A percentile compares a stretch with the other conserved stretches of the same genome.
Conservation (phyloP, 2,888 invertebrate genomes). For the Drosophila demipolita region DNA sequence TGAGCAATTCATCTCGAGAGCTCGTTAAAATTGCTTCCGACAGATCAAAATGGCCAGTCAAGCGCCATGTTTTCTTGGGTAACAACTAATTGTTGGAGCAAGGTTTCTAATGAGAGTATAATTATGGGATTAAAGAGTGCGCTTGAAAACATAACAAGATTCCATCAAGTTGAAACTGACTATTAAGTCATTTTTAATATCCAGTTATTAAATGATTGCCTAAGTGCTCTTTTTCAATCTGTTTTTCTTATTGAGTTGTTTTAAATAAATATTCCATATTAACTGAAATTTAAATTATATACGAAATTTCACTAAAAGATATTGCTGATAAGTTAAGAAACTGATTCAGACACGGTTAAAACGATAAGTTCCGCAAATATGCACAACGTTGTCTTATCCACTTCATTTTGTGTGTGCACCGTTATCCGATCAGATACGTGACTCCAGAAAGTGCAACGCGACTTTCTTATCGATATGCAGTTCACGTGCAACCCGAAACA, state of each 20-base stretch:
- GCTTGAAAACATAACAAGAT: constrained; percentile 9
- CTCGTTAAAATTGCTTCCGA: constrained; percentile 62
- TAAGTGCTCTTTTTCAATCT: background rate
- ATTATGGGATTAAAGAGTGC: constrained; percentile 13
- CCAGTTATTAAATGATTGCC: background rate
- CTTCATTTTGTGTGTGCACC: constrained; percentile 21
- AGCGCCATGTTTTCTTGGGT: constrained; percentile 21
- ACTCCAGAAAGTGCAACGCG: constrained; percentile 51
- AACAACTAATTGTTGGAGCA: constrained; percentile 26
- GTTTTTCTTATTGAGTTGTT: background rate
- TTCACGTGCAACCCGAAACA: constrained; percentile 62
- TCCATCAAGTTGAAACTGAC: constrained; percentile 10
- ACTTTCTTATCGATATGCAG: constrained; percentile 58
- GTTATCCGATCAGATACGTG: constrained; percentile 57
- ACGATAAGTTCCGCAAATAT: constrained; percentile 20
- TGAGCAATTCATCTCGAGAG: constrained; percentile 36
- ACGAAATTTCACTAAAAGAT: background rate
- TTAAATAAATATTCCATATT: background rate
- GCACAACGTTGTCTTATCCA: constrained; percentile 22
- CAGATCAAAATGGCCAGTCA: constrained; percentile 58
- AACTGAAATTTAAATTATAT: constrained; percentile 10
- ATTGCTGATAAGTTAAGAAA: background rate
- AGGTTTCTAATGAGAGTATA: background rate
- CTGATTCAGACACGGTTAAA: constrained; percentile 23
- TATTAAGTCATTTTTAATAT: constrained; percentile 4